Percentiles rank a stretch among this genome's conserved stretches.
phyloP scores from a whole-genome alignment of 2,113 vertebrate genomes.

The Bambusicola thoracicus region DNA sequence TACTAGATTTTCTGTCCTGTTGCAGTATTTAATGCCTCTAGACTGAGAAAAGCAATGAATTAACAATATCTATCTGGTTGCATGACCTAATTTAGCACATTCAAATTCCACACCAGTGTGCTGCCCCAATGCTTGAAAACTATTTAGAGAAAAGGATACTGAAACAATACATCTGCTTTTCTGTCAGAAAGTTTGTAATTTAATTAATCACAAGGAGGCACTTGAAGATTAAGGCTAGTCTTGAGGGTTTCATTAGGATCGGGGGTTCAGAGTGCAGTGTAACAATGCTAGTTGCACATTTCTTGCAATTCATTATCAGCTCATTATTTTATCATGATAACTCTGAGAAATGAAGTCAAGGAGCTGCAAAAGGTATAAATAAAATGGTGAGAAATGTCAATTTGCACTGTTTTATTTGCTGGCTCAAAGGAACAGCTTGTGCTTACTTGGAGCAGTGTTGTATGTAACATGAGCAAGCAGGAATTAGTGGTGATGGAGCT shows the following conservation, averaged over 20 bases:
- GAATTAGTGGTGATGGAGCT: neutral
- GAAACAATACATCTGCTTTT: neutral
- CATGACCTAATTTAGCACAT: neutral
- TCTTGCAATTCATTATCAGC: neutral
- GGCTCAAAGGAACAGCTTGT: neutral
- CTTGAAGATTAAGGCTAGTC: neutral
- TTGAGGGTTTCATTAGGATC: neutral
- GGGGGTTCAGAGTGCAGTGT: neutral
- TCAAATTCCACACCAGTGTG: neutral
- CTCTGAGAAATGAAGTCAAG: neutral
- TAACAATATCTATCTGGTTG: neutral
- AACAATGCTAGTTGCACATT: neutral
- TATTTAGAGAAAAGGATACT: neutral
- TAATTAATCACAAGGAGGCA: neutral
- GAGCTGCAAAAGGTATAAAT: neutral
- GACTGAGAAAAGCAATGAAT: neutral
- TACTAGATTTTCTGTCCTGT: neutral
- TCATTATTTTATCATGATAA: neutral
- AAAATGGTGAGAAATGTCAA: neutral
- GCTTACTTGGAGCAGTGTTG: neutral
- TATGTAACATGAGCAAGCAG: neutral
- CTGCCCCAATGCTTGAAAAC: neutral
- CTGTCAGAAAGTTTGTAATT: neutral
- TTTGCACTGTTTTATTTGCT: neutral
- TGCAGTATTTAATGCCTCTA: neutral